These are phyloP conservation scores for Clupea harengus DNA, from an alignment of 2,113 vertebrate species.

Conservation along the genomic window DNA sequence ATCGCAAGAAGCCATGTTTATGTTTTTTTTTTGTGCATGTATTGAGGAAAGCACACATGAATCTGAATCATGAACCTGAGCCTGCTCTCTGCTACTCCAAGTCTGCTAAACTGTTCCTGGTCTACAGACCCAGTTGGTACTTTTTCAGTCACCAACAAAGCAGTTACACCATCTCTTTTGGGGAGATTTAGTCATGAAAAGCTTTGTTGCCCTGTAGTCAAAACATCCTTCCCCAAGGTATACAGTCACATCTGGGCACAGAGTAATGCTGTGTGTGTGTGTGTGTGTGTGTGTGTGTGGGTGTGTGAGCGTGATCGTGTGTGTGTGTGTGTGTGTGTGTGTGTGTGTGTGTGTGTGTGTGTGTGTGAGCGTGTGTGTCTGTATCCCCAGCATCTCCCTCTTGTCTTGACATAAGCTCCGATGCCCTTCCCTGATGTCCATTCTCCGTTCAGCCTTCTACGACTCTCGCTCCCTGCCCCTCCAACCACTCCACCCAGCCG, in stretches of 20 bases:
- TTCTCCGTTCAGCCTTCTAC: too few species aligned
- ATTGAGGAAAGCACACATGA: neutral
- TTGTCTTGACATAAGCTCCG: too few species aligned
- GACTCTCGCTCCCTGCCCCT: too few species aligned
- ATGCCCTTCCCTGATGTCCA: too few species aligned
- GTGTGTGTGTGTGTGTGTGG: neutral
- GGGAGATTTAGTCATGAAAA: too few species aligned
- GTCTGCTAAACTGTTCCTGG: neutral
- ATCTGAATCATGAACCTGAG: neutral
- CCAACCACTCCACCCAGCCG: too few species aligned
- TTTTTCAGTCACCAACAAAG: neutral
- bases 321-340: neutral
- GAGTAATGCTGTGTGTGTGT: neutral
- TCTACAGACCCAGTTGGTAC: neutral
- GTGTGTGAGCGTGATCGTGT: neutral
- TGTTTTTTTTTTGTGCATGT: neutral
- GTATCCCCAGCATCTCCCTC: neutral
- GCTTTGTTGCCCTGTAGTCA: neutral
- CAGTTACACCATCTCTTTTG: neutral
- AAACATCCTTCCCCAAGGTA: neutral
- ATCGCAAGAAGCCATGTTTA: neutral
- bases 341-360: neutral
- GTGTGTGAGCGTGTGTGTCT: neutral
- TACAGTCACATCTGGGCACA: constrained; percentile 38
- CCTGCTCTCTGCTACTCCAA: neutral